Evolutionary conservation across 2,797 vertebrate genomes (phyloP).

Genomic region (Paguma larvata): DNA sequence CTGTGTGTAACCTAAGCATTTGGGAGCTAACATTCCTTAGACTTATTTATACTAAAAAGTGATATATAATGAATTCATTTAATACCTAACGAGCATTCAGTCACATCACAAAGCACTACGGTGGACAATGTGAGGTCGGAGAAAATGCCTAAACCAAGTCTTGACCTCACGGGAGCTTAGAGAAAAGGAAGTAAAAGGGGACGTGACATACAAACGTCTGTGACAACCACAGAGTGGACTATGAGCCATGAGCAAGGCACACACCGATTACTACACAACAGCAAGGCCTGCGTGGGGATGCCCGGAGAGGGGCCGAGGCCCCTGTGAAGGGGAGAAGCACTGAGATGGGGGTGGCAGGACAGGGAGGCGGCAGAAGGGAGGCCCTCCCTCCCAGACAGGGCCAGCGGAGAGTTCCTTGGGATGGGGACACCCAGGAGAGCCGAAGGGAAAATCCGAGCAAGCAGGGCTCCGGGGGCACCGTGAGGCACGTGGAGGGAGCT

Average conservation of each 20-base stretch:
- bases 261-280: neutral
- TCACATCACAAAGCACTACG: neutral
- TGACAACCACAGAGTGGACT: neutral
- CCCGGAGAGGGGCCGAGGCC: neutral
- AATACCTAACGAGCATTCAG: neutral
- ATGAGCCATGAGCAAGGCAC: neutral
- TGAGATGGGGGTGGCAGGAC: neutral
- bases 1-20: neutral
- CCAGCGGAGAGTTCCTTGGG: neutral
- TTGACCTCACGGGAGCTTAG: neutral
- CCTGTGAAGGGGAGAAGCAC: neutral
- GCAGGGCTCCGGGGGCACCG: neutral
- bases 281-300: neutral
- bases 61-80: neutral
- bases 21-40: neutral
- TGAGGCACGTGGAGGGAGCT: neutral
- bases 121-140: neutral
- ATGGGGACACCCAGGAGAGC: neutral
- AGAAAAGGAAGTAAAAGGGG: constrained; percentile 14
- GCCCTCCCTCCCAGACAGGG: fast-evolving
- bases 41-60: neutral
- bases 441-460: neutral
- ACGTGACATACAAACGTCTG: neutral
- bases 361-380: neutral
- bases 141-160: neutral